phyloP scores from a whole-genome alignment of 1,140 invertebrate genomes.

The Leptinotarsa defecta region DNA sequence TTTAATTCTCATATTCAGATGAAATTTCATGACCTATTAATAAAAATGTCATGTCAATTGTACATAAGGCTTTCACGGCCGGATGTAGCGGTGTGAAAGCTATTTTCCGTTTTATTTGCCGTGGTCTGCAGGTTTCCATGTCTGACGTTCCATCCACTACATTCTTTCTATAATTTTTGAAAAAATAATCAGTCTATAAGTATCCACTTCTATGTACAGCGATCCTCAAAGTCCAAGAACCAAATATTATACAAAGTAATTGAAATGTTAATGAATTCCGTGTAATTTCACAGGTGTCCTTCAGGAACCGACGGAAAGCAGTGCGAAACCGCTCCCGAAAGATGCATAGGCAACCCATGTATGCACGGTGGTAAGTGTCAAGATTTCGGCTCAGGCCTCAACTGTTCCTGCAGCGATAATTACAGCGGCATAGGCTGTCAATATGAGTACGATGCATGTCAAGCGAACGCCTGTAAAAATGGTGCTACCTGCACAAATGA shows the following conservation, averaged over 20 bases:
- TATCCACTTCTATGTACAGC: too few relatives aligned
- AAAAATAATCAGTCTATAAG: too few relatives aligned
- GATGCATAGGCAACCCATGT: slow-evolving; percentile 94
- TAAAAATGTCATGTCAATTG: too few relatives aligned
- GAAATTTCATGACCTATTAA: neutral
- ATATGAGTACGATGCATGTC: slow-evolving; percentile 91
- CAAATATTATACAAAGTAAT: too few relatives aligned
- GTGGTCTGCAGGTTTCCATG: too few relatives aligned
- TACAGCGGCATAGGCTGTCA: slow-evolving; percentile 87
- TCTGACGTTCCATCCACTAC: too few relatives aligned
- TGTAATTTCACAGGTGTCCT: slow-evolving; percentile 68
- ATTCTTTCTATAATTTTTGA: too few relatives aligned
- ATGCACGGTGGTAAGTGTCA: slow-evolving; percentile 93
- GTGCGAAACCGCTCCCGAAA: slow-evolving; percentile 92
- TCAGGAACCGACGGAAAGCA: slow-evolving; percentile 93
- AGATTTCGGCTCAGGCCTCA: slow-evolving; percentile 92
- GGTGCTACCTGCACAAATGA: slow-evolving; percentile 89
- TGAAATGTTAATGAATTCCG: too few relatives aligned
- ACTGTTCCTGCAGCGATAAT: slow-evolving; percentile 87
- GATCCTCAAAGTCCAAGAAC: too few relatives aligned
- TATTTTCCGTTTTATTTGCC: too few relatives aligned
- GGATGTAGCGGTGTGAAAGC: too few relatives aligned
- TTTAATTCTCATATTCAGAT: neutral
- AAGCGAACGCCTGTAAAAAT: slow-evolving; percentile 85
- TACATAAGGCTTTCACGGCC: too few relatives aligned